phyloP scores from a whole-genome alignment of 2,797 vertebrate genomes.

The Oceanodroma leucorhoa region DNA sequence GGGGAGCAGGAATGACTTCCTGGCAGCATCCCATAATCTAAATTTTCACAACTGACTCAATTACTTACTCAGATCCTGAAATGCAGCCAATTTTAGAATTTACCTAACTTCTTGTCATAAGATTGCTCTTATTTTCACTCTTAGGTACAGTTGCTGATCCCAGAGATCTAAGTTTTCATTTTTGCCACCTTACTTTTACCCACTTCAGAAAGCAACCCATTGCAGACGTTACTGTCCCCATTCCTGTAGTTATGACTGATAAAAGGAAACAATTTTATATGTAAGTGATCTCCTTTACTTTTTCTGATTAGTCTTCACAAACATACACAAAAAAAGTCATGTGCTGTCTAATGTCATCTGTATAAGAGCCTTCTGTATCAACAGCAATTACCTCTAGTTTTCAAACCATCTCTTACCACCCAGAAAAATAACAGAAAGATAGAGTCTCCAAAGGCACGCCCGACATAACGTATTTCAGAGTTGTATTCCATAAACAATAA shows the following conservation, averaged over 20 bases:
- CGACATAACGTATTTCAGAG: neutral
- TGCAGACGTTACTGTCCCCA: neutral
- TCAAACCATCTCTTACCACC: neutral
- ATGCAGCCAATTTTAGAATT: neutral
- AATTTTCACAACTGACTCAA: neutral
- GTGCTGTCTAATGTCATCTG: neutral
- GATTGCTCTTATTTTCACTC: neutral
- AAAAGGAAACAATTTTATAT: neutral
- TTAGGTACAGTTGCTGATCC: neutral
- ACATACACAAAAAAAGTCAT: neutral
- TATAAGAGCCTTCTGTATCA: neutral
- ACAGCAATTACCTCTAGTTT: neutral
- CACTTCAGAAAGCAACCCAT: neutral
- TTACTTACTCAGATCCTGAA: neutral
- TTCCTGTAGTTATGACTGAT: neutral
- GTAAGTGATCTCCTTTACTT: neutral
- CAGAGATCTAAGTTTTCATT: neutral
- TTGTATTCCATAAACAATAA: neutral
- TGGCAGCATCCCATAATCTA: neutral
- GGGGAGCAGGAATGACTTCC: neutral
- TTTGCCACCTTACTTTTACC: neutral
- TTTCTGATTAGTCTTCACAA: neutral
- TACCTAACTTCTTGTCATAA: neutral
- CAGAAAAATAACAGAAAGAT: neutral
- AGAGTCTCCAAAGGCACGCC: neutral